A percentile compares a stretch with the other conserved stretches of the same genome.
Conservation (phyloP, 2,888 invertebrate species). For the Ophion slaviceki region DNA sequence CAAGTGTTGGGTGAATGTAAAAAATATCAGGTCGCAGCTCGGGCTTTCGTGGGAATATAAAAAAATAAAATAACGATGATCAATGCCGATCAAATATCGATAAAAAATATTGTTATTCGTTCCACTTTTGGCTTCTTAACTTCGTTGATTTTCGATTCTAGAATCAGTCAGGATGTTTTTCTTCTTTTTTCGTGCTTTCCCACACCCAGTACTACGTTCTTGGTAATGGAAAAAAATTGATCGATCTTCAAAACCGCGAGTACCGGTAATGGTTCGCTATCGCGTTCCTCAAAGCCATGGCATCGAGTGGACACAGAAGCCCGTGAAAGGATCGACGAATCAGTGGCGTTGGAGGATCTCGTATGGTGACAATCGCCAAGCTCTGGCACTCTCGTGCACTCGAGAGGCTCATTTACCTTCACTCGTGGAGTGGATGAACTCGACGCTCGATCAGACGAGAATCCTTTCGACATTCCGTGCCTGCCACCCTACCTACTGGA, state of each 20-base stretch:
- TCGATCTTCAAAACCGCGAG: neutral
- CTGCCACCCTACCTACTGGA: constrained; percentile 5
- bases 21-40: too few species aligned
- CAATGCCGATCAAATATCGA: neutral
- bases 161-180: neutral
- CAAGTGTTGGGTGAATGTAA: too few species aligned
- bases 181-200: neutral
- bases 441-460: constrained; percentile 44
- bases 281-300: neutral
- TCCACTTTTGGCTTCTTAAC: neutral
- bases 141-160: neutral
- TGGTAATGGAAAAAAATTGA: constrained; percentile 6
- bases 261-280: neutral
- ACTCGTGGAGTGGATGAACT: constrained; percentile 44
- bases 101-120: neutral
- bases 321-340: constrained; percentile 6
- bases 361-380: neutral
- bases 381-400: neutral
- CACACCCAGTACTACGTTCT: neutral
- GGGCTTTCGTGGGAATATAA: too few species aligned
- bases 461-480: constrained; percentile 35
- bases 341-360: constrained; percentile 8
- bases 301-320: constrained; percentile 13
- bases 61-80: neutral
- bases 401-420: constrained; percentile 42